Evolutionary conservation across 2,888 invertebrate species (phyloP).

Genomic region (Aromia moschata): DNA sequence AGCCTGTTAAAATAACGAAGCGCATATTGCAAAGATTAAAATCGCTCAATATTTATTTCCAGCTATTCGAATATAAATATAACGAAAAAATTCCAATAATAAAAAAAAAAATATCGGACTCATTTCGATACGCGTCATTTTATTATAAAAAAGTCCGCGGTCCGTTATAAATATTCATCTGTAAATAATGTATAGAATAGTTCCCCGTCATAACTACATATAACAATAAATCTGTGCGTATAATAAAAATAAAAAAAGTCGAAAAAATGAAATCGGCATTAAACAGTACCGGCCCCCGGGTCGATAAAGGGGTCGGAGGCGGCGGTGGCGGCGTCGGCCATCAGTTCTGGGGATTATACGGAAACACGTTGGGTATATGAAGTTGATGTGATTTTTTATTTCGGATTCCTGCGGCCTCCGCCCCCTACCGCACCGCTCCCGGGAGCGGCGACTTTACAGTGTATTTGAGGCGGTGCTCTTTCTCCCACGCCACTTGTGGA

Average conservation of each 20-base stretch:
- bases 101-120: slow-evolving; percentile 47
- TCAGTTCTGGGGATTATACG: slow-evolving; percentile 25
- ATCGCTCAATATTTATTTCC: slow-evolving; percentile 34
- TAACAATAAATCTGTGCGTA: slow-evolving; percentile 57
- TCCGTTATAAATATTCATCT: slow-evolving; percentile 58
- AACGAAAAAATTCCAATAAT: slow-evolving; percentile 44
- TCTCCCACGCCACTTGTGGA: not conserved
- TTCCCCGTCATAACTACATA: slow-evolving; percentile 55
- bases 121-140: slow-evolving; percentile 55
- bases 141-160: slow-evolving; percentile 51
- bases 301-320: slow-evolving; percentile 42
- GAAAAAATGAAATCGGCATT: slow-evolving; percentile 55
- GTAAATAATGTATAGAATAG: slow-evolving; percentile 54
- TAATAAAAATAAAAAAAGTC: slow-evolving; percentile 53
- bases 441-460: not conserved
- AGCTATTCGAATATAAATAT: slow-evolving; percentile 46
- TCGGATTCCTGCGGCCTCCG: not conserved
- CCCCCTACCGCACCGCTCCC: not conserved
- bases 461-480: not conserved
- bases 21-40: slow-evolving; percentile 37
- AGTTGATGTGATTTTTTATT: slow-evolving; percentile 16
- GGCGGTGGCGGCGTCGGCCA: slow-evolving; percentile 25
- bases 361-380: slow-evolving; percentile 22
- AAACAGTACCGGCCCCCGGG: slow-evolving; percentile 51
- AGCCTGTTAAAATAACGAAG: slow-evolving; percentile 36